Evolutionary conservation across 1,140 invertebrate species (phyloP).

Genomic region (Trinorchestia longiramus): DNA sequence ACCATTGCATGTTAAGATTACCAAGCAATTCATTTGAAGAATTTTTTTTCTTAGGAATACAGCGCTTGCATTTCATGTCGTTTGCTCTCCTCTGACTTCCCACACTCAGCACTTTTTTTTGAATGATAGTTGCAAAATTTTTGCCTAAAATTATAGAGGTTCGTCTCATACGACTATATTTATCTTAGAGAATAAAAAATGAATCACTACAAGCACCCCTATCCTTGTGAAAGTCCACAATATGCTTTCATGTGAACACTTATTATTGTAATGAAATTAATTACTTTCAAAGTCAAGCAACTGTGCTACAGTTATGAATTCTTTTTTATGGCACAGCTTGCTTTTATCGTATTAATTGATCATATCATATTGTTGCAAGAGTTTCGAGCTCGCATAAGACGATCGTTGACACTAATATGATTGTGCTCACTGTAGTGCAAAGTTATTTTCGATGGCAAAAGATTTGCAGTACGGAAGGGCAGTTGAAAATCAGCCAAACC

Average conservation of each 20-base stretch:
- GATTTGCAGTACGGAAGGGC: neutral
- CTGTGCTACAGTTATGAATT: too few species aligned
- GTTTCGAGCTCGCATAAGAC: neutral
- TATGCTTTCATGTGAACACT: too few species aligned
- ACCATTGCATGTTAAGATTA: neutral
- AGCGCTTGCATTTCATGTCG: neutral
- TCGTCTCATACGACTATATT: too few species aligned
- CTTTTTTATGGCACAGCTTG: neutral
- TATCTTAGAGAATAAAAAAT: too few species aligned
- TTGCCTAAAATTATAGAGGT: too few species aligned
- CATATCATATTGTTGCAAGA: neutral
- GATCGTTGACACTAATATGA: neutral
- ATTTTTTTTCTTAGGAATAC: neutral
- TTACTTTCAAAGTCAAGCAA: neutral
- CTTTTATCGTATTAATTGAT: neutral
- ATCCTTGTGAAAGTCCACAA: too few species aligned
- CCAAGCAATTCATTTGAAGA: neutral
- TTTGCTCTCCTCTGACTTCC: neutral
- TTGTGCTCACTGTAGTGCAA: neutral
- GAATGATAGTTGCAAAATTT: too few species aligned
- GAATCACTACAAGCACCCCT: too few species aligned
- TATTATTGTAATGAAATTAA: too few species aligned
- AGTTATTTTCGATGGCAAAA: neutral
- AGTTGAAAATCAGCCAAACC: neutral
- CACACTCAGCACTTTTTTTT: too few species aligned